These are phyloP conservation scores for Euproctis similis DNA, from an alignment of 2,888 invertebrate species.

Conservation along the genomic window DNA sequence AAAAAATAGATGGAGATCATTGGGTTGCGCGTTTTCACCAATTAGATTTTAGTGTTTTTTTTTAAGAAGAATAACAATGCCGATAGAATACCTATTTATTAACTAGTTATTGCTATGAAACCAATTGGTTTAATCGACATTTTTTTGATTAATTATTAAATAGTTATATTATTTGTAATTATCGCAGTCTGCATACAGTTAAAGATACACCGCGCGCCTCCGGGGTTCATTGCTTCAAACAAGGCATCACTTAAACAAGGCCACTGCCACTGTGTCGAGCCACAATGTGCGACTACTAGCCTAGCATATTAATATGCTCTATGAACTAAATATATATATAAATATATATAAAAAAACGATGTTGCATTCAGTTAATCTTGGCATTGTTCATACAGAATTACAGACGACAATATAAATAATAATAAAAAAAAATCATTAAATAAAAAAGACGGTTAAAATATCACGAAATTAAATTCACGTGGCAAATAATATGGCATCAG, in stretches of 20 bases:
- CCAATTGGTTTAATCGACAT: constrained; percentile 3
- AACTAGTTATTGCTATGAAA: constrained; percentile 12
- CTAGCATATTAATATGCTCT: constrained; percentile 61
- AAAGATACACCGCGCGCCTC: constrained; percentile 16
- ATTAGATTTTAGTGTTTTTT: too few relatives aligned
- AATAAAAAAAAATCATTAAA: too few relatives aligned
- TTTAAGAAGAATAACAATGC: constrained; percentile 7
- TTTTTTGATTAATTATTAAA: constrained; percentile 3
- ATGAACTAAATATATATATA: constrained; percentile 48
- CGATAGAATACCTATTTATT: constrained; percentile 5
- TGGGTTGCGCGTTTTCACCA: constrained; percentile 10
- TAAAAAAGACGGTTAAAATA: constrained; percentile 64
- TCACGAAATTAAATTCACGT: constrained; percentile 70
- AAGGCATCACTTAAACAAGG: constrained; percentile 62
- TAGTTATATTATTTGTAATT: constrained; percentile 6
- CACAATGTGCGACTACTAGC: constrained; percentile 63
- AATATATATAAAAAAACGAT: constrained; percentile 37
- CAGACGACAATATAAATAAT: constrained; percentile 55
- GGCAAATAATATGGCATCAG: constrained; percentile 75
- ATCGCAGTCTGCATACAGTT: constrained; percentile 27
- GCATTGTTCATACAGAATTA: constrained; percentile 52
- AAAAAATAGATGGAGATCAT: constrained; percentile 20
- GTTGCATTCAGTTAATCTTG: constrained; percentile 40
- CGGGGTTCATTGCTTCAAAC: constrained; percentile 54
- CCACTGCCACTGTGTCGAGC: constrained; percentile 66